A percentile compares a stretch with the other conserved stretches of the same genome.
Evolutionary conservation across 2,797 vertebrate genomes (phyloP).

Genomic region (Catharus ustulatus): DNA sequence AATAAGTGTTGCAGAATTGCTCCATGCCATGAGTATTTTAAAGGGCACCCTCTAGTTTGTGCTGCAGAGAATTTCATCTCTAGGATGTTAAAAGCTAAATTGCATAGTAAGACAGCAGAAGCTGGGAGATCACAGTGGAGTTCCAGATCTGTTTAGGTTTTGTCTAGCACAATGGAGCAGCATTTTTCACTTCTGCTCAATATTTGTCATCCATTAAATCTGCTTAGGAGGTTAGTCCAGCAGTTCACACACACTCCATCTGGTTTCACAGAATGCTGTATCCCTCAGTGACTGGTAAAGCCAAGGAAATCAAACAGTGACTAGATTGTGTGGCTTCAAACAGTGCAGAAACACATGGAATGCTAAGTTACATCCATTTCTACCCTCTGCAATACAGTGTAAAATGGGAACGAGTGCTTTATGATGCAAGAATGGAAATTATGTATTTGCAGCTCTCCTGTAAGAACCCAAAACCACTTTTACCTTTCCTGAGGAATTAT

Average conservation of each 20-base stretch:
- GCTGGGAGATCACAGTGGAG: neutral
- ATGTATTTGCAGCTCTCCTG: neutral
- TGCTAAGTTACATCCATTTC: neutral
- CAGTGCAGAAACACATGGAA: neutral
- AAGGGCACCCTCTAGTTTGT: neutral
- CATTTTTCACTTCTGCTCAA: conserved; percentile 22
- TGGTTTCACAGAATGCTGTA: neutral
- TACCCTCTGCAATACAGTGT: neutral
- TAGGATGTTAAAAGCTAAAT: neutral
- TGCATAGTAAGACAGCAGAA: neutral
- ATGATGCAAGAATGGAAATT: neutral
- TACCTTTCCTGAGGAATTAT: neutral
- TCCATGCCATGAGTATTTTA: neutral
- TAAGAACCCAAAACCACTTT: neutral
- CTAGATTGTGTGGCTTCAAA: neutral
- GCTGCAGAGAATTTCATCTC: neutral
- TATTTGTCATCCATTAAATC: conserved; percentile 40
- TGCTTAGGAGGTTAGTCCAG: conserved; percentile 8
- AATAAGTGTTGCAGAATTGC: neutral
- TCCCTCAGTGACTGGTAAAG: conserved; percentile 29
- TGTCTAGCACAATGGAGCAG: neutral
- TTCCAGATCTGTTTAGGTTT: conserved; percentile 15
- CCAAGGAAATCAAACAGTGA: conserved; percentile 13
- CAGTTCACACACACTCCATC: conserved; percentile 22
- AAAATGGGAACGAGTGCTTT: neutral